A percentile compares a stretch with the other conserved stretches of the same genome.
These are phyloP conservation scores for Harmothoe impar DNA, from an alignment of 2,888 invertebrate genomes.

Conservation along the genomic window DNA sequence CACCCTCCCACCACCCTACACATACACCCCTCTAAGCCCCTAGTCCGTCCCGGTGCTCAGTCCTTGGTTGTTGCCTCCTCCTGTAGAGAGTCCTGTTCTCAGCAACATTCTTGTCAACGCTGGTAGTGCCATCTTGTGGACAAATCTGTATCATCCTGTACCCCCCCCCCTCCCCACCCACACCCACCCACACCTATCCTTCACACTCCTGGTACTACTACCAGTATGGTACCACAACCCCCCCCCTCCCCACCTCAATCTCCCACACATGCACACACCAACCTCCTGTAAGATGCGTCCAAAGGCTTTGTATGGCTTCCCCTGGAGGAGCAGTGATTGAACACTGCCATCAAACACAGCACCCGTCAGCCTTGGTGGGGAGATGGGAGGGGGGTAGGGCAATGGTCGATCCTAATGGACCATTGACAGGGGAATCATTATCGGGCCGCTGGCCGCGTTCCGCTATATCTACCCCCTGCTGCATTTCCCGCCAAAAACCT, in stretches of 20 bases:
- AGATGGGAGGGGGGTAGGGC: background rate
- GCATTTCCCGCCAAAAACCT: background rate
- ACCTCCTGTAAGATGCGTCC: background rate
- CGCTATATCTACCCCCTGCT: conserved; percentile 12
- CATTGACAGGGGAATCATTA: conserved; percentile 52
- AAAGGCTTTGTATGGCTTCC: background rate
- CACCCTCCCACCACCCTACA: background rate
- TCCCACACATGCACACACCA: background rate
- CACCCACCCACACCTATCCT: background rate
- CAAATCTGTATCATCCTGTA: background rate
- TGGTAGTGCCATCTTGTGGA: background rate
- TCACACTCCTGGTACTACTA: background rate
- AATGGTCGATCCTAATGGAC: conserved; percentile 46
- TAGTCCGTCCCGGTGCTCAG: background rate
- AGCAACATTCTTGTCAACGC: background rate
- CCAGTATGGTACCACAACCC: background rate
- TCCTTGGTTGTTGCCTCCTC: background rate
- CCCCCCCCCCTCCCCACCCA: background rate
- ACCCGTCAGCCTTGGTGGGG: background rate
- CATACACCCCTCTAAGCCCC: background rate
- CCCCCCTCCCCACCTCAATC: background rate
- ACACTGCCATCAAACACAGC: background rate
- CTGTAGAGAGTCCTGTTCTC: background rate
- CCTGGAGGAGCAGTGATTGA: background rate
- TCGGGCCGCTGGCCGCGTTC: background rate